Evolutionary conservation across 2,797 vertebrate species (phyloP), one percentile per base, ranked within the genome.

Genomic region (Neostethus bicornis): DNA sequence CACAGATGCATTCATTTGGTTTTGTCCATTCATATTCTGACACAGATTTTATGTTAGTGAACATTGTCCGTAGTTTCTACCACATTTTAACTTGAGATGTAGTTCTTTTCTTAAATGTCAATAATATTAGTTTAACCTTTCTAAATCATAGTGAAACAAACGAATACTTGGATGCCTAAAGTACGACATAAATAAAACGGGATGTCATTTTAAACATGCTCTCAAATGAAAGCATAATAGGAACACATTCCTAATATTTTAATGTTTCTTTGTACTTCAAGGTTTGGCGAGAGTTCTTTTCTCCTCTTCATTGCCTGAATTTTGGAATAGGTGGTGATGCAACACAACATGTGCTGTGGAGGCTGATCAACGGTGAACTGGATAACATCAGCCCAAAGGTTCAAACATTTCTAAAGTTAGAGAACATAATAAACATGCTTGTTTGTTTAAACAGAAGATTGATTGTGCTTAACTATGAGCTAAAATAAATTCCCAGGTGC

Each of bases 311-410:
- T 16, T 92, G 94, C 8, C 90, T 97, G 29, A 97, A 96, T 83
- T 97, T 97, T 65, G 95, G 95, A 45, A 87, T 96, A 2, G 92
- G 94, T 10, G 92, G 94, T 3, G 95, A 97, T 68, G 91, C 87
- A 58, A 96, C 95, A 1, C 95, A 96, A 70, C 92, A 97, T 23
- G 94, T 96, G 37, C 84, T 96, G 28, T 97, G 95, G 95, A 89
- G 95, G 68, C 89, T 97, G 70, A 87, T 85, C 80, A 94, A 95
- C 16, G 95, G 95, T 5, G 95, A 96, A 75, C 80, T 96, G 71
- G 93, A 95, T 70, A 91, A 95, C 83, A 95, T 97, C 83, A 92
- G 90, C 74, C 95, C 95, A 54, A 97, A 96, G 94, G 95, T 96
- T 42, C 38, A 41, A 49, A 52, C 26, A 21, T 12, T 39, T 50